Conservation (phyloP, 1,140 invertebrate genomes). For the Dendrolimus punctatus region DNA sequence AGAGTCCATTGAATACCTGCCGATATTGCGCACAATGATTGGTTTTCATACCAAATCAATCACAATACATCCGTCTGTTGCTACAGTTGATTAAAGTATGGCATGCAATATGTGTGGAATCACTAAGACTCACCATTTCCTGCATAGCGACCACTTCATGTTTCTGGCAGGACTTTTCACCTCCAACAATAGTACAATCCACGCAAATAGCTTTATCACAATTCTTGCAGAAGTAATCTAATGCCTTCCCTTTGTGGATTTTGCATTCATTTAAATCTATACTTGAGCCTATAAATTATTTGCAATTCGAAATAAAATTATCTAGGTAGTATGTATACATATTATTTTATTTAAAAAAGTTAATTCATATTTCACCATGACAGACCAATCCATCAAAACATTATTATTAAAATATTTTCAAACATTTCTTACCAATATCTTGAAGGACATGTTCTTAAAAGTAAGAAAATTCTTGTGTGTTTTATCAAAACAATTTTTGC, state of each 20-base stretch:
- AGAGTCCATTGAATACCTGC: no score
- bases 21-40: no score
- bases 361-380: no score
- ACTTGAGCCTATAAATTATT: slow-evolving; percentile 19
- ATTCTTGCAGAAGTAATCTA: slow-evolving; percentile 59
- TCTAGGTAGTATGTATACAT: neutral
- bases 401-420: slow-evolving; percentile 5
- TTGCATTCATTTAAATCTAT: slow-evolving; percentile 31
- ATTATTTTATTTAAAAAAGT: no score
- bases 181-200: slow-evolving; percentile 55
- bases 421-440: slow-evolving; percentile 35
- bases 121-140: slow-evolving; percentile 40
- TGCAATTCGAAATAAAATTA: slow-evolving; percentile 14
- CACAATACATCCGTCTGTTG: no score
- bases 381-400: neutral
- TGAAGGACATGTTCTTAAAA: slow-evolving; percentile 48
- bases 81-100: no score
- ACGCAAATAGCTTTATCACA: slow-evolving; percentile 55
- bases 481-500: slow-evolving; percentile 51
- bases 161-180: slow-evolving; percentile 54
- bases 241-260: slow-evolving; percentile 38
- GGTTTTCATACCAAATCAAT: no score
- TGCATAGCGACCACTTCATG: slow-evolving; percentile 47
- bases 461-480: slow-evolving; percentile 54
- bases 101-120: neutral